Conservation (phyloP, 2,888 invertebrate species). For the Selenia dentaria region DNA sequence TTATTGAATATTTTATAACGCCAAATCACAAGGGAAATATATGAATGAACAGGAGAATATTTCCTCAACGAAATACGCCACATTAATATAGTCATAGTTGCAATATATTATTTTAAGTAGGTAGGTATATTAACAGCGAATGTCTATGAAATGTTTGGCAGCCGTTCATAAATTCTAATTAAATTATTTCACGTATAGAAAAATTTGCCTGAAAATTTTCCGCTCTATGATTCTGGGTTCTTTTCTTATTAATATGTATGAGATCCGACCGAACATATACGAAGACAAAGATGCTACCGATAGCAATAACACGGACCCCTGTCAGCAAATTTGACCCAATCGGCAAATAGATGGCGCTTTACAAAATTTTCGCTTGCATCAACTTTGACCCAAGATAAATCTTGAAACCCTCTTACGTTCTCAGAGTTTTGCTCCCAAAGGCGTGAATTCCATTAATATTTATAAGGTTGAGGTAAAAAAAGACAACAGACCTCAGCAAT, state of each 20-base stretch:
- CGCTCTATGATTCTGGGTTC: slow-evolving; percentile 3
- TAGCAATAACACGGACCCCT: slow-evolving; percentile 59
- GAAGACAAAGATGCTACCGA: slow-evolving; percentile 35
- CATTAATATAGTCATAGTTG: slow-evolving; percentile 1
- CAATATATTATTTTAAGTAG: not conserved
- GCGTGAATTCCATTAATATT: slow-evolving; percentile 59
- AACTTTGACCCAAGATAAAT: slow-evolving; percentile 63
- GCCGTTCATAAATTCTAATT: slow-evolving; percentile 4
- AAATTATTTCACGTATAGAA: not conserved
- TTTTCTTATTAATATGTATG: slow-evolving; percentile 62
- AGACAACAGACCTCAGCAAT: slow-evolving; percentile 43
- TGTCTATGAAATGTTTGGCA: too few relatives aligned
- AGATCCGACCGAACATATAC: slow-evolving; percentile 47
- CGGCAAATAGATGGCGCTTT: slow-evolving; percentile 60
- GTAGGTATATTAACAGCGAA: too few relatives aligned
- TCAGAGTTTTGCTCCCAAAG: slow-evolving; percentile 51
- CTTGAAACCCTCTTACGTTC: slow-evolving; percentile 58
- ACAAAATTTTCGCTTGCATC: slow-evolving; percentile 55
- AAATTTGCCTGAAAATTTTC: not conserved
- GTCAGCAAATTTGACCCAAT: slow-evolving; percentile 65
- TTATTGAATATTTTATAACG: not conserved
- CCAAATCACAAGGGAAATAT: not conserved
- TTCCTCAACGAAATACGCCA: slow-evolving; percentile 6
- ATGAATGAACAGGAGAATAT: not conserved
- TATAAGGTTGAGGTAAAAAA: slow-evolving; percentile 51